phyloP scores from a whole-genome alignment of 2,797 vertebrate species.

The Acestrorhynchus altus region DNA sequence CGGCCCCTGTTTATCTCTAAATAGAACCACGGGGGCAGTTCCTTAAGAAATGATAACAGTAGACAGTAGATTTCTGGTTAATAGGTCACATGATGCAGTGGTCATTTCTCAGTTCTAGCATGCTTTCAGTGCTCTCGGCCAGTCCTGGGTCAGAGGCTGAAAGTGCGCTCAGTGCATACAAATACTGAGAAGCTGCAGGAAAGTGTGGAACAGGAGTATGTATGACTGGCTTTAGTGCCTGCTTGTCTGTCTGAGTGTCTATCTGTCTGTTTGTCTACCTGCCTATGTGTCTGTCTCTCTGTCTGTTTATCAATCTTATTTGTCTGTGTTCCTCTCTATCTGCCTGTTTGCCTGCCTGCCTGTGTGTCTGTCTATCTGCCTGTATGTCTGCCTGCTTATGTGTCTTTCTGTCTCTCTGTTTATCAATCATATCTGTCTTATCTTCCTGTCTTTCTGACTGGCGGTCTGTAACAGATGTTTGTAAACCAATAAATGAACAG shows the following conservation, averaged over 20 bases:
- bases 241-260: neutral
- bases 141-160: conserved; percentile 15
- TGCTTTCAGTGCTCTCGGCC: neutral
- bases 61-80: neutral
- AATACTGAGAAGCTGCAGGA: neutral
- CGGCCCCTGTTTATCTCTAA: neutral
- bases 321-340: too few relatives aligned
- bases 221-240: neutral
- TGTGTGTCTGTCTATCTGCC: too few relatives aligned
- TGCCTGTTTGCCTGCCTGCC: too few relatives aligned
- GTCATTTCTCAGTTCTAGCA: neutral
- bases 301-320: too few relatives aligned
- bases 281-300: too few relatives aligned
- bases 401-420: too few relatives aligned
- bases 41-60: neutral
- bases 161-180: neutral
- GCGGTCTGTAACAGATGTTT: too few relatives aligned
- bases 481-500: too few relatives aligned
- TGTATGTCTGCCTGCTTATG: too few relatives aligned
- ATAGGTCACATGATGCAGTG: neutral
- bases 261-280: too few relatives aligned
- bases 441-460: too few relatives aligned
- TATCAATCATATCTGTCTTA: too few relatives aligned
- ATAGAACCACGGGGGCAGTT: neutral
- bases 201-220: neutral